These are phyloP conservation scores for Bagarius yarrelli DNA, from an alignment of 2,113 vertebrate species.

Conservation along the genomic window DNA sequence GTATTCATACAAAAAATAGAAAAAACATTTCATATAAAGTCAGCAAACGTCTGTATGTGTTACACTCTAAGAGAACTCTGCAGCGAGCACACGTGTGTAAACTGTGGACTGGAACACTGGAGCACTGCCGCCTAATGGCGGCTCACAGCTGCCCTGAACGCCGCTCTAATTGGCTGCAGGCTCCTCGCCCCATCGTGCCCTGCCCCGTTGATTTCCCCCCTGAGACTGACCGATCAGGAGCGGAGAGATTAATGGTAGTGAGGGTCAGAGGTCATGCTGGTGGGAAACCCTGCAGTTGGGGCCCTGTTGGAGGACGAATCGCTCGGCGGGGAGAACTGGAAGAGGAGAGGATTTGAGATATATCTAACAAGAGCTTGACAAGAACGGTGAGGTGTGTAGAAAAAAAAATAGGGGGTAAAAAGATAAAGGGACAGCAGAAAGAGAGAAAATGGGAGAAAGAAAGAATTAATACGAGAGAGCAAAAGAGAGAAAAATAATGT, in stretches of 20 bases:
- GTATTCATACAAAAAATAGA: no score
- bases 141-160: slow-evolving; percentile 41
- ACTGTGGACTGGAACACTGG: background rate
- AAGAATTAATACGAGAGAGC: background rate
- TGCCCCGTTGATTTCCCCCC: slow-evolving; percentile 73
- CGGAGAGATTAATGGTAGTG: slow-evolving; percentile 74
- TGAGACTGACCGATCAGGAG: slow-evolving; percentile 72
- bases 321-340: background rate
- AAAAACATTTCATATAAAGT: no score
- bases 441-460: background rate
- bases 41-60: no score
- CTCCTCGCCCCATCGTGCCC: slow-evolving; percentile 73
- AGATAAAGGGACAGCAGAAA: background rate
- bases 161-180: slow-evolving; percentile 72
- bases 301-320: slow-evolving; percentile 53
- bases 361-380: background rate
- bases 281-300: slow-evolving; percentile 68
- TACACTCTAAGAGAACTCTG: no score
- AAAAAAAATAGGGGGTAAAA: background rate
- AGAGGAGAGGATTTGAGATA: slow-evolving; percentile 6
- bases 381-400: background rate
- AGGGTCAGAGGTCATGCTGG: slow-evolving; percentile 67
- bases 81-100: background rate
- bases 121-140: background rate
- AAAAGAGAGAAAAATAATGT: background rate